phyloP scores from a whole-genome alignment of 2,797 vertebrate genomes.

The Carcharodon carcharias region DNA sequence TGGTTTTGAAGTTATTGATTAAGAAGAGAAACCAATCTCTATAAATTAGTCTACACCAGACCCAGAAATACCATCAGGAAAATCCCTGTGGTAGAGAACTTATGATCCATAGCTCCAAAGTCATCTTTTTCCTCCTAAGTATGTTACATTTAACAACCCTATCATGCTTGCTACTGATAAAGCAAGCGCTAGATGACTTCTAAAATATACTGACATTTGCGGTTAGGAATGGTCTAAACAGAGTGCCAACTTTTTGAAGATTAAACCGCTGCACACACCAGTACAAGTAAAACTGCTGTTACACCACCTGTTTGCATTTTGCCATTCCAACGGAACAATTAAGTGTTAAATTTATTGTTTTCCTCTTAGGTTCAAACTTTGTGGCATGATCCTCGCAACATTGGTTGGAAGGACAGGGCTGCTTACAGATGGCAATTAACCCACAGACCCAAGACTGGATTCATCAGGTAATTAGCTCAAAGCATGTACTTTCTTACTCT shows the following conservation, averaged over 20 bases:
- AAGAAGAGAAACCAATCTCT: neutral
- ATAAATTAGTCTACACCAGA: neutral
- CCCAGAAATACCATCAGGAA: too few relatives aligned
- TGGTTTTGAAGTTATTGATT: neutral
- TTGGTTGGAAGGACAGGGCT: conserved; percentile 98
- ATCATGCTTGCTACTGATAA: neutral
- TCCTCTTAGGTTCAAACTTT: conserved; percentile 78
- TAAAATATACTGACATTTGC: neutral
- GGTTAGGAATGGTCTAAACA: neutral
- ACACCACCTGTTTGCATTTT: neutral
- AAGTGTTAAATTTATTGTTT: neutral
- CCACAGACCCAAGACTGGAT: conserved; percentile 93
- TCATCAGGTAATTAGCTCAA: conserved; percentile 72
- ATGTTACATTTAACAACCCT: neutral
- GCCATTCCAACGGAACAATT: neutral
- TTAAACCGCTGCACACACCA: neutral
- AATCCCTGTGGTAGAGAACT: neutral
- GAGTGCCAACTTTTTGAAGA: neutral
- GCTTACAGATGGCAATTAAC: conserved; percentile 96
- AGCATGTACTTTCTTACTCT: neutral
- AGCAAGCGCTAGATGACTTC: neutral
- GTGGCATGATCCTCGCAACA: conserved; percentile 96
- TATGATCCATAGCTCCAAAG: neutral
- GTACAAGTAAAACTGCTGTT: neutral
- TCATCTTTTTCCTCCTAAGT: neutral